Conservation (phyloP, 2,113 vertebrate species). For the Willisornis vidua region DNA sequence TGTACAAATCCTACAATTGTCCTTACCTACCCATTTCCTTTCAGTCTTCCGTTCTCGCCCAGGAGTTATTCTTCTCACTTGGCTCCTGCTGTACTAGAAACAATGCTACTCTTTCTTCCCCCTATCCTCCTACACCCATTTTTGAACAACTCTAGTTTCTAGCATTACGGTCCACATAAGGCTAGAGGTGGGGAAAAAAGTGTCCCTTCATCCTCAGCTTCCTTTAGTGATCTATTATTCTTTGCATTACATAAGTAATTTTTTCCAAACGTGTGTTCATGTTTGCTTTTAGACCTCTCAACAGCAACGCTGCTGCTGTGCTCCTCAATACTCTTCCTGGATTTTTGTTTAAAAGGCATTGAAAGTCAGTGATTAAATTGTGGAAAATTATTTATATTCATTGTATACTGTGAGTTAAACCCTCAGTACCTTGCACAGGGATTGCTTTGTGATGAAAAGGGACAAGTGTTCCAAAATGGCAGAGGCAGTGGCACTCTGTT, state of each 20-base stretch:
- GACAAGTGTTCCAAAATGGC: not conserved
- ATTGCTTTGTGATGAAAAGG: not conserved
- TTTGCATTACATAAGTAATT: not conserved
- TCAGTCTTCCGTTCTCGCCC: not conserved
- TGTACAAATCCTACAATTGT: conserved; percentile 31
- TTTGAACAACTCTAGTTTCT: not conserved
- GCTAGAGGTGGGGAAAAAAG: not conserved
- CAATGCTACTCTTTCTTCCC: conserved; percentile 1
- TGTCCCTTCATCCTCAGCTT: not conserved
- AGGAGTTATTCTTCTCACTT: conserved; percentile 15
- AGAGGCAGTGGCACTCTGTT: not conserved
- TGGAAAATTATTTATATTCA: not conserved
- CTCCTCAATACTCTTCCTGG: not conserved
- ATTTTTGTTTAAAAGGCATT: not conserved
- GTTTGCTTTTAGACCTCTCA: not conserved
- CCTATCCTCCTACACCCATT: not conserved
- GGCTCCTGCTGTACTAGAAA: conserved; percentile 4
- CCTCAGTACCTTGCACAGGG: not conserved
- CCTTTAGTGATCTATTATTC: not conserved
- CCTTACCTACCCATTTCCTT: conserved; percentile 37
- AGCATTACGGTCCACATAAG: not conserved
- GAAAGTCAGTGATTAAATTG: not conserved
- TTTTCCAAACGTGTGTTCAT: not conserved
- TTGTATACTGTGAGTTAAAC: not conserved
- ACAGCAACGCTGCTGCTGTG: not conserved